Evolutionary conservation across 2,888 invertebrate species (phyloP).

Genomic region (Lepidonotus clava): DNA sequence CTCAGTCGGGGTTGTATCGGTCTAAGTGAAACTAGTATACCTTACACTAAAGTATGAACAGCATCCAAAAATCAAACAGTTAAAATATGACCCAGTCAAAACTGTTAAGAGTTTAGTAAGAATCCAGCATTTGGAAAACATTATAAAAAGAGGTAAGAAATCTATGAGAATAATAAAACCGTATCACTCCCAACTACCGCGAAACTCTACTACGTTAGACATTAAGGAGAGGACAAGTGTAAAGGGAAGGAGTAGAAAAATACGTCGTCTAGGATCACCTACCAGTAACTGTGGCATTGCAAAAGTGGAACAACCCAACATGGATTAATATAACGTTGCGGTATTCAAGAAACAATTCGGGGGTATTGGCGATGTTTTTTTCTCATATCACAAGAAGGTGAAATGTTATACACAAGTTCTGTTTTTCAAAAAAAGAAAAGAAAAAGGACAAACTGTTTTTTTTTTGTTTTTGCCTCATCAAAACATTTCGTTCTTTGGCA

Average conservation of each 20-base stretch:
- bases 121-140: background rate
- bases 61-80: background rate
- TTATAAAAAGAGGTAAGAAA: background rate
- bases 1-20: background rate
- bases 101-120: background rate
- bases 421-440: too few species aligned
- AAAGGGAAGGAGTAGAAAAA: background rate
- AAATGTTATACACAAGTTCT: too few species aligned
- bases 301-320: constrained; percentile 48
- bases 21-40: background rate
- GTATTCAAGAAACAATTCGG: too few species aligned
- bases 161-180: background rate
- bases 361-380: too few species aligned
- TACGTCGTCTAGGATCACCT: constrained; percentile 4
- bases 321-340: constrained; percentile 9
- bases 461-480: too few species aligned
- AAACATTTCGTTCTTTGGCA: too few species aligned
- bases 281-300: constrained; percentile 51
- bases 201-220: constrained; percentile 5
- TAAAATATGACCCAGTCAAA: background rate
- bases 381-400: too few species aligned
- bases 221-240: background rate
- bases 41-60: background rate
- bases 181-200: constrained; percentile 8
- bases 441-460: too few species aligned